Evolutionary conservation across 2,113 vertebrate species (phyloP), one percentile per base, ranked within the genome.

Genomic region (Anas platyrhynchos): DNA sequence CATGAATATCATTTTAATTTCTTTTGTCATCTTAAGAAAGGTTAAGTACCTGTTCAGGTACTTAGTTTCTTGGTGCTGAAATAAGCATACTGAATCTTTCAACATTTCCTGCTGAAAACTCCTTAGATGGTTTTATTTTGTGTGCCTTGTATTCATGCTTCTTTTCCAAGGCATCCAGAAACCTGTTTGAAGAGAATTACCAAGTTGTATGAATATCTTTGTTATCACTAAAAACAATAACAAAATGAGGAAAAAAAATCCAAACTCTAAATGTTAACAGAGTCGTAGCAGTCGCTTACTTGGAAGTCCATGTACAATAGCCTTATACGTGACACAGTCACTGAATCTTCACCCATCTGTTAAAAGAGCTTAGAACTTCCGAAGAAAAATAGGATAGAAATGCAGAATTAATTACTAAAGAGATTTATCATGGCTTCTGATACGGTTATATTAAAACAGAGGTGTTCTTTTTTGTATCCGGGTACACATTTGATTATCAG

Each of bases 91-190:
- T 75, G 31, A 4, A 10, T 89, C 75, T 91, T 91, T 65, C 54
- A 93, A 82, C 36, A 67, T 75, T 94, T 66, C 63, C 67, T 93
- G 12, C 25, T 77, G 91, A 92, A 82, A 93, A 61, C 81, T 96
- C 80, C 74, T 93, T 93, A 38, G 18, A 58, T 91, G 69, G 52
- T 86, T 95, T 94, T 82, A 75, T 82, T 94, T 93, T 95, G 44
- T n/a, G 11, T 46, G 73, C 38, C 38, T 41, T 41, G 38, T 59
- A 91, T 36, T 87, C 16, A 8, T 65, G 58, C 63, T 86, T 23
- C 69, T 95, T 81, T 80, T 61, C 32, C 63, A 65, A 86, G 54
- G 84, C 85, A 80, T 63, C 66, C 22, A 44, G 52, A 61, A 61
- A 44, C 43, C 17, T 41, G 26, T 61, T 23, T 74, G 56, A 54